Conservation (phyloP, 2,888 invertebrate species). For the Synergus umbraculus region DNA sequence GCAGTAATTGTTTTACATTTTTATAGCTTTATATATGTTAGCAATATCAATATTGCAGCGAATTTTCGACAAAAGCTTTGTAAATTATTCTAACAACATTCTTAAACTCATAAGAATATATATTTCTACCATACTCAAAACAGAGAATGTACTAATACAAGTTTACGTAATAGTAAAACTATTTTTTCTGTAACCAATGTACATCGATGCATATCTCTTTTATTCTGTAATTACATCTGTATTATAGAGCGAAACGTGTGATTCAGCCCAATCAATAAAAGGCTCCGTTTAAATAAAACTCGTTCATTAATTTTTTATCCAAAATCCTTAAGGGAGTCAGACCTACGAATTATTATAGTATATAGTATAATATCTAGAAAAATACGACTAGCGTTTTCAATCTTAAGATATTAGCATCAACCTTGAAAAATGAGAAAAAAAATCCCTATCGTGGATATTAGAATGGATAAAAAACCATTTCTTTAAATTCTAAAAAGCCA, state of each 20-base stretch:
- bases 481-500: background rate
- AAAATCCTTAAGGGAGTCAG: background rate
- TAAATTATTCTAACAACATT: slow-evolving; percentile 16
- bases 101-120: slow-evolving; percentile 29
- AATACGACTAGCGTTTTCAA: slow-evolving; percentile 26
- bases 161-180: slow-evolving; percentile 25
- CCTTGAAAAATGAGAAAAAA: background rate
- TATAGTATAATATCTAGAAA: slow-evolving; percentile 8
- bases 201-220: slow-evolving; percentile 26
- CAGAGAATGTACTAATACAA: slow-evolving; percentile 31
- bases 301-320: background rate
- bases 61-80: slow-evolving; percentile 3
- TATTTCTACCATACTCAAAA: slow-evolving; percentile 28
- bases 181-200: slow-evolving; percentile 34
- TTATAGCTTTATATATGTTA: slow-evolving; percentile 17
- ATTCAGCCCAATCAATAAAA: slow-evolving; percentile 36
- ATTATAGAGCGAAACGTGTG: slow-evolving; percentile 26
- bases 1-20: background rate
- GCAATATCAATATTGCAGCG: slow-evolving; percentile 3
- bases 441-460: background rate
- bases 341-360: background rate
- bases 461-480: background rate
- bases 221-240: slow-evolving; percentile 23
- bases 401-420: background rate
- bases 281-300: slow-evolving; percentile 22